Conservation (phyloP, 2,797 vertebrate species). For the Dermochelys coriacea region DNA sequence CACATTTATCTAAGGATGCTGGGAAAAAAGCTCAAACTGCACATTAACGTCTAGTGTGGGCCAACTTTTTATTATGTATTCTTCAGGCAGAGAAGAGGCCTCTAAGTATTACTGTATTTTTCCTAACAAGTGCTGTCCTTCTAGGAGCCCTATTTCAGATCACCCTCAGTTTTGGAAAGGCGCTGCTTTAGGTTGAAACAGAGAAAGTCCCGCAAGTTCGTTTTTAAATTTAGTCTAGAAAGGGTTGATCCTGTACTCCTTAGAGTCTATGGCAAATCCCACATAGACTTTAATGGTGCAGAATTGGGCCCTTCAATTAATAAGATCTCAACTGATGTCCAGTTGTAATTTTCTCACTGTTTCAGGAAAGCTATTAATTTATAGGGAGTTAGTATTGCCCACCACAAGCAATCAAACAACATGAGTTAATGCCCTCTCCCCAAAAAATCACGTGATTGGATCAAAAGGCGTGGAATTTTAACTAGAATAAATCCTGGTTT, state of each 20-base stretch:
- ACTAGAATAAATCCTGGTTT: neutral
- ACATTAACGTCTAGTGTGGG: neutral
- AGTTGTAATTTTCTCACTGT: neutral
- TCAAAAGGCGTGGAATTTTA: neutral
- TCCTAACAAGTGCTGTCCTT: neutral
- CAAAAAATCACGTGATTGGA: neutral
- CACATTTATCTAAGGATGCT: neutral
- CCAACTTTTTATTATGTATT: neutral
- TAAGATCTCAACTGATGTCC: neutral
- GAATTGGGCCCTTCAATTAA: neutral
- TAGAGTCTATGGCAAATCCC: neutral
- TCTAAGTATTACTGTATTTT: neutral
- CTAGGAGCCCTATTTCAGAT: neutral
- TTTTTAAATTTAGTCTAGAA: neutral
- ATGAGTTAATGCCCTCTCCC: neutral
- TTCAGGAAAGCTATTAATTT: neutral
- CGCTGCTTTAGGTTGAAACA: too few species aligned
- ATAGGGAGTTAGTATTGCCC: neutral
- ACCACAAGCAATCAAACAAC: neutral
- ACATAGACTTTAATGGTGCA: neutral
- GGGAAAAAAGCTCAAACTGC: neutral
- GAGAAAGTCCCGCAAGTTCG: neutral
- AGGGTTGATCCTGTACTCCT: neutral
- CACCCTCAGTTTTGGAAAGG: neutral
- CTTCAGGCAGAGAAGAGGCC: neutral